These are phyloP conservation scores for Machimus rusticus DNA, from an alignment of 2,888 invertebrate species.

Conservation along the genomic window DNA sequence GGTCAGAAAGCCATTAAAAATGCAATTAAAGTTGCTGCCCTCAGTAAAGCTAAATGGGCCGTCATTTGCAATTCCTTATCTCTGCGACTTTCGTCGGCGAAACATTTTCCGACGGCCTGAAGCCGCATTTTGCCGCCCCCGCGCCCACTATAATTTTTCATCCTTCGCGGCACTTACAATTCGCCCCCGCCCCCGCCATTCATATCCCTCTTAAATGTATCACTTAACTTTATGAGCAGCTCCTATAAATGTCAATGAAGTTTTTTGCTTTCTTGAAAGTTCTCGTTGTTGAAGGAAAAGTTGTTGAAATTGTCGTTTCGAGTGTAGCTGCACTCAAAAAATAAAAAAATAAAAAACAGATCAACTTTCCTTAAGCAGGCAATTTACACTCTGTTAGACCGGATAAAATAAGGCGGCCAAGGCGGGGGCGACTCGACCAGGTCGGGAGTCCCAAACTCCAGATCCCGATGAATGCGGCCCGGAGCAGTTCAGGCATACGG, in stretches of 20 bases:
- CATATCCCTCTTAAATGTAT: constrained; percentile 32
- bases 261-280: constrained; percentile 30
- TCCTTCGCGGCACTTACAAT: constrained; percentile 14
- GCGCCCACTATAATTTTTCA: constrained; percentile 13
- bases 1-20: constrained; percentile 45
- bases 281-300: constrained; percentile 36
- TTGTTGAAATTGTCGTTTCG: constrained; percentile 39
- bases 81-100: not conserved
- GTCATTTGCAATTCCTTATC: constrained; percentile 44
- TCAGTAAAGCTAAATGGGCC: constrained; percentile 44
- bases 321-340: constrained; percentile 20
- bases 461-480: not conserved
- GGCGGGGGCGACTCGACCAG: not conserved
- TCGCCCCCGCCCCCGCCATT: not conserved
- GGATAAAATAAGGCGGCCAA: not conserved
- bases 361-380: constrained; percentile 25
- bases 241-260: constrained; percentile 40
- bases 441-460: not conserved
- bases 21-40: constrained; percentile 43
- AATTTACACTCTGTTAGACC: constrained; percentile 40
- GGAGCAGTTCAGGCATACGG: not conserved
- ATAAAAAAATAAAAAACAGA: not conserved
- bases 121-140: not conserved
- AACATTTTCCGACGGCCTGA: not conserved
- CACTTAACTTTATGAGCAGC: constrained; percentile 20